These are phyloP conservation scores for Argyra leucocephala DNA, from an alignment of 2,888 invertebrate species.

Conservation along the genomic window DNA sequence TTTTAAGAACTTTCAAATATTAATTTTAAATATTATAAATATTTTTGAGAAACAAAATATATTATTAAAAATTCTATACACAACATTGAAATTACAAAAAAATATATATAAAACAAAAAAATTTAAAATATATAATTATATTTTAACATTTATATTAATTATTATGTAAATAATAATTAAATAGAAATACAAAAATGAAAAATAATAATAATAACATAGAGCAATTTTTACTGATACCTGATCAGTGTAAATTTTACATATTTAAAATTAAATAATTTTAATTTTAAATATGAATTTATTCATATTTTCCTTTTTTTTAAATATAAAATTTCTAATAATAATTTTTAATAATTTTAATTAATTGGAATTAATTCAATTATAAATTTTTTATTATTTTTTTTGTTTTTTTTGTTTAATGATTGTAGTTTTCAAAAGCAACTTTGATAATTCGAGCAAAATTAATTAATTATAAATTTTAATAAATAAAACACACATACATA, in stretches of 20 bases:
- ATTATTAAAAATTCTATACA: neutral
- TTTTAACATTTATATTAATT: neutral
- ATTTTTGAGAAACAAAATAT: neutral
- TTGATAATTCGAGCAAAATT: no score
- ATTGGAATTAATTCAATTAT: no score
- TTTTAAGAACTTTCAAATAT: no score
- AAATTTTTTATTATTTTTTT: no score
- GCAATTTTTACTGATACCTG: neutral
- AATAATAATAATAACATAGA: neutral
- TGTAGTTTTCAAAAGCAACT: no score
- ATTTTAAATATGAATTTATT: neutral
- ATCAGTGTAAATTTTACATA: neutral
- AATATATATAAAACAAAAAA: neutral
- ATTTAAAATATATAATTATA: neutral
- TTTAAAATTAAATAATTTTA: neutral
- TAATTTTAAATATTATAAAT: neutral
- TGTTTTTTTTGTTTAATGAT: no score
- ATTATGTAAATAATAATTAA: neutral
- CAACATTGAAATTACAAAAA: constrained; percentile 3
- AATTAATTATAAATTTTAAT: no score
- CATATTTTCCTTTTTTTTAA: no score
- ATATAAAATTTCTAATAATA: no score
- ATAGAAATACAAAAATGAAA: neutral
- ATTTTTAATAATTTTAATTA: no score
- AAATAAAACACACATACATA: no score